phyloP scores from a whole-genome alignment of 23 tunicate genomes.

The Botrylloides violaceus region DNA sequence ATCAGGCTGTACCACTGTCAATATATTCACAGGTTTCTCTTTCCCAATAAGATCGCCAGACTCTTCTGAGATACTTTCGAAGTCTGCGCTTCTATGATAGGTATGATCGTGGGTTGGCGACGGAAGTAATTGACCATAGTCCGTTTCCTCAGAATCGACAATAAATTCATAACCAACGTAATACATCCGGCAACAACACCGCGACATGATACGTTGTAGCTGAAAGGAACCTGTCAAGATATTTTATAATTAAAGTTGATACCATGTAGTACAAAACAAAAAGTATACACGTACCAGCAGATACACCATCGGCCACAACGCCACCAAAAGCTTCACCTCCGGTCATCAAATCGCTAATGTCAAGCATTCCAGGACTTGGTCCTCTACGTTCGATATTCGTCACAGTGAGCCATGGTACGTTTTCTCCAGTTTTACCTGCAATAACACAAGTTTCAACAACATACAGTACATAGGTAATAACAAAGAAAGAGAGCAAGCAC shows the following conservation, averaged over 20 bases:
- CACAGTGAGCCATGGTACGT: constrained; percentile 89
- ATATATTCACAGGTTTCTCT: constrained; percentile 67
- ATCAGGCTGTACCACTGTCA: constrained; percentile 67
- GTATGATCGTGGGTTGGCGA: constrained; percentile 18
- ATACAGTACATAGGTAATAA: no score
- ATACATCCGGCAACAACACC: constrained; percentile 77
- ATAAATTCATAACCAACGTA: constrained; percentile 85
- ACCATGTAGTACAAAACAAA: no score
- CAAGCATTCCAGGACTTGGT: constrained; percentile 94
- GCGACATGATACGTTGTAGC: constrained; percentile 87
- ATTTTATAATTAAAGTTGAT: no score
- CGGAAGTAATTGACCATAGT: constrained; percentile 51
- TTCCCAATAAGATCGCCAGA: constrained; percentile 36
- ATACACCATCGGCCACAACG: constrained; percentile 88
- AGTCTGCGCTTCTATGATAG: neutral
- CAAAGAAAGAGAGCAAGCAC: no score
- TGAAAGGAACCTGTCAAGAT: constrained; percentile 93
- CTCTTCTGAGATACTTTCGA: neutral
- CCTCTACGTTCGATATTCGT: constrained; percentile 86
- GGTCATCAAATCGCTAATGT: constrained; percentile 72
- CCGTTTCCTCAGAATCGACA: constrained; percentile 78
- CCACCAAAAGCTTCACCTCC: constrained; percentile 94
- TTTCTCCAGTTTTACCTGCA: constrained; percentile 67
- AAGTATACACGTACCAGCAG: constrained; percentile 65
- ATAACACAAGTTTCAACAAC: neutral